A percentile compares a stretch with the other conserved stretches of the same genome.
Conservation (phyloP, 2,113 vertebrate species). For the rat (Rattus norvegicus) region GRCr8 NC_086024.1:61638001-61638500, state of each 20-base stretch:
- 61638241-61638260: not conserved
- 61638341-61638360: not conserved
- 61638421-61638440: not conserved
- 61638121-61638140: slow-evolving; percentile 10
- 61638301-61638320: not conserved
- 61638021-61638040: slow-evolving; percentile 81
- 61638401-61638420: not conserved
- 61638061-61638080: slow-evolving; percentile 54
- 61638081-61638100: slow-evolving; percentile 71
- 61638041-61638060: slow-evolving; percentile 80
- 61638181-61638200: not conserved
- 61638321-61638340: not conserved
- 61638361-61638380: not conserved
- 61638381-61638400: not conserved
- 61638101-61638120: slow-evolving; percentile 17
- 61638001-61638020: slow-evolving; percentile 70
- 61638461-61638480: not conserved
- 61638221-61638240: not conserved
- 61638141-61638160: not conserved
- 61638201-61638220: not conserved
- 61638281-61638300: not conserved
- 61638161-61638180: not conserved
- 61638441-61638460: not conserved
- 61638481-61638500: not conserved
- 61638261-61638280: not conserved